A percentile compares a stretch with the other conserved stretches of the same genome.
These are phyloP conservation scores for Leuciscus idus DNA, from an alignment of 2,113 vertebrate species.

Conservation along the genomic window DNA sequence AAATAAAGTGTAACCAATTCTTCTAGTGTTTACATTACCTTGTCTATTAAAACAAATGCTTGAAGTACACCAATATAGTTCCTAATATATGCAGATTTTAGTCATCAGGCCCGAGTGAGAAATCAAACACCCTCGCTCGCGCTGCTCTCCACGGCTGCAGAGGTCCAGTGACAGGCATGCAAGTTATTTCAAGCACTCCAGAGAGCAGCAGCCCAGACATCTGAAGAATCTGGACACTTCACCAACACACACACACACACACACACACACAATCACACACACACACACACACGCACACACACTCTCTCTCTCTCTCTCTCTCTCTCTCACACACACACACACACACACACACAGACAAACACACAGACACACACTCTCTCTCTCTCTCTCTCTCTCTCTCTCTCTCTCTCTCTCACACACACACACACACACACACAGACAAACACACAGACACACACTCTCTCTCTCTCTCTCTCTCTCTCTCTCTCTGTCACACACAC, in stretches of 20 bases:
- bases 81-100: background rate
- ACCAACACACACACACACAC: background rate
- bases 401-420: no score
- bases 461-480: no score
- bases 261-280: background rate
- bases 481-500: no score
- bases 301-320: no score
- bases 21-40: background rate
- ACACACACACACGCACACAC: background rate
- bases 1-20: no score
- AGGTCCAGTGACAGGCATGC: background rate
- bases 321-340: no score
- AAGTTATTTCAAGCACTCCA: constrained; percentile 8
- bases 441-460: no score
- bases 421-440: no score
- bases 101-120: background rate
- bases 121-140: background rate
- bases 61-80: background rate
- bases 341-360: constrained; percentile 3
- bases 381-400: no score
- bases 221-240: constrained; percentile 21
- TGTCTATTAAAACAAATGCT: background rate
- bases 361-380: constrained; percentile 11
- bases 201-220: constrained; percentile 2
- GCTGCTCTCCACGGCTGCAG: background rate